A percentile compares a stretch with the other conserved stretches of the same genome.
These are phyloP conservation scores for Stichopus horrens DNA, from an alignment of 53 echinoderm and acorn worm genomes.

Conservation along the genomic window DNA sequence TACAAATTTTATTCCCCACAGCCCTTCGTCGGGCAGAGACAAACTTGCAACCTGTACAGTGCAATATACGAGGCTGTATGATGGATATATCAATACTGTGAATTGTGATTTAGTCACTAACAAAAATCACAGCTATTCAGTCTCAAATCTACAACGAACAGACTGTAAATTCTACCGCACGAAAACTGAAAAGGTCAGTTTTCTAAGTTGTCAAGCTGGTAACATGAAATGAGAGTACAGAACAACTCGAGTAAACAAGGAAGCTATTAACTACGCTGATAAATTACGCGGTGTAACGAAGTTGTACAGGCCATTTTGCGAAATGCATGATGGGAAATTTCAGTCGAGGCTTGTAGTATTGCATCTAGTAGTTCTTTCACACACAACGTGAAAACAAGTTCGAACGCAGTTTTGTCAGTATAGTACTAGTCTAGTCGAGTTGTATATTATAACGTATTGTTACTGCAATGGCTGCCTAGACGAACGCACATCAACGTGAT, in stretches of 20 bases:
- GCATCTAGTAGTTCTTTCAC: neutral
- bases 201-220: too few species aligned
- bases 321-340: slow-evolving; percentile 3
- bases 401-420: neutral
- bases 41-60: too few species aligned
- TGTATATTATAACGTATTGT: slow-evolving; percentile 1
- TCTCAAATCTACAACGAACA: neutral
- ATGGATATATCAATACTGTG: too few species aligned
- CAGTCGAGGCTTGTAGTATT: neutral
- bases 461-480: neutral
- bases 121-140: too few species aligned
- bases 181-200: too few species aligned
- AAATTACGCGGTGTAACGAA: neutral
- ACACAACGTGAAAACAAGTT: slow-evolving; percentile 1
- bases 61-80: too few species aligned
- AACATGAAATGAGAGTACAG: too few species aligned
- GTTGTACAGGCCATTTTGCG: slow-evolving; percentile 1
- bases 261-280: neutral
- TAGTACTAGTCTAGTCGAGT: too few species aligned
- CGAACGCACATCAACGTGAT: neutral
- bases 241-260: neutral
- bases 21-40: too few species aligned
- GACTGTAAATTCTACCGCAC: neutral
- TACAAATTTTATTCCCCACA: too few species aligned
- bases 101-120: too few species aligned